Conservation (phyloP, 2,797 vertebrate genomes). For the Sebastes goodei region DNA sequence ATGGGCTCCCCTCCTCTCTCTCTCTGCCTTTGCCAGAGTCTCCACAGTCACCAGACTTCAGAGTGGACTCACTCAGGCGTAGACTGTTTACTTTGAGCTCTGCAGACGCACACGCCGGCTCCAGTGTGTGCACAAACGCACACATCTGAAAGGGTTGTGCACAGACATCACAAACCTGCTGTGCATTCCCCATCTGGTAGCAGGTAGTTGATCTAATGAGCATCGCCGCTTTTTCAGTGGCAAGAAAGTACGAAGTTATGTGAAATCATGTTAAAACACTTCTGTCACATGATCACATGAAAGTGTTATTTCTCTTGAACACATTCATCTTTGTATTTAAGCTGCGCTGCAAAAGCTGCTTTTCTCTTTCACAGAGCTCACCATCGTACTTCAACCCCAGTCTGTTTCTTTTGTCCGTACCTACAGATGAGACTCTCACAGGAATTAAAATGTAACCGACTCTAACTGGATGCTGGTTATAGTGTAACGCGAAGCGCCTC, state of each 20-base stretch:
- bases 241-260: background rate
- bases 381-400: background rate
- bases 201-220: slow-evolving; percentile 22
- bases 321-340: background rate
- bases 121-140: background rate
- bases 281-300: slow-evolving; percentile 1
- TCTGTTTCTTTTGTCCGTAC: background rate
- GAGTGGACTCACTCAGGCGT: slow-evolving; percentile 68
- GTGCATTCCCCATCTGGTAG: slow-evolving; percentile 13
- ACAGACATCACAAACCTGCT: slow-evolving; percentile 7
- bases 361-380: background rate
- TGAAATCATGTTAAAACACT: background rate
- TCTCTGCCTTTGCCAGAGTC: slow-evolving; percentile 39
- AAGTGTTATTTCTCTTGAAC: background rate
- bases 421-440: slow-evolving; percentile 12
- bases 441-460: slow-evolving; percentile 67
- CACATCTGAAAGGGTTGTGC: background rate
- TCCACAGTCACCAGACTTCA: slow-evolving; percentile 67
- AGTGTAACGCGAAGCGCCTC: slow-evolving; percentile 61
- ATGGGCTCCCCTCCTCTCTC: slow-evolving; percentile 46
- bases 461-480: slow-evolving; percentile 59
- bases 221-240: background rate
- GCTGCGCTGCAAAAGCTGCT: background rate
- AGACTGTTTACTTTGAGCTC: slow-evolving; percentile 72
- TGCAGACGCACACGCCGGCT: slow-evolving; percentile 10